Evolutionary conservation across 2,888 invertebrate genomes (phyloP).

Genomic region (Caenorhabditis becei): DNA sequence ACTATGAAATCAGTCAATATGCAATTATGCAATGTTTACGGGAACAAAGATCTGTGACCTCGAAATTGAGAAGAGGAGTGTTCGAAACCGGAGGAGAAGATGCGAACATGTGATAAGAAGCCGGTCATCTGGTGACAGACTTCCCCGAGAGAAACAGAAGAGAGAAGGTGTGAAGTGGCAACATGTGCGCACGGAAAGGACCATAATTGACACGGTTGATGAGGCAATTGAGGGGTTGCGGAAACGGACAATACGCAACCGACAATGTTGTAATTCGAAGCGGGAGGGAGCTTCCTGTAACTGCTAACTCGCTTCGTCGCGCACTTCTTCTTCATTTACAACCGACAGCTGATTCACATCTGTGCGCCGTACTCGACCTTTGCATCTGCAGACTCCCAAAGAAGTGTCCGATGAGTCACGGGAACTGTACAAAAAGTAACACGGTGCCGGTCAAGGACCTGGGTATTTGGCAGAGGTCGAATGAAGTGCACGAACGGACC

Average conservation of each 20-base stretch:
- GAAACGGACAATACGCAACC: constrained; percentile 27
- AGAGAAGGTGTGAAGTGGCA: constrained; percentile 55
- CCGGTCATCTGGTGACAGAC: constrained; percentile 51
- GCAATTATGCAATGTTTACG: constrained; percentile 58
- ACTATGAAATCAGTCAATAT: constrained; percentile 28
- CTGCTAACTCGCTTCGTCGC: no score
- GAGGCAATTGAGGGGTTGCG: constrained; percentile 32
- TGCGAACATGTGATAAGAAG: constrained; percentile 50
- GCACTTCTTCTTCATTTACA: no score
- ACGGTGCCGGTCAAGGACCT: constrained; percentile 1
- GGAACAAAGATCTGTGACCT: constrained; percentile 31
- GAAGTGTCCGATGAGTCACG: constrained; percentile 25
- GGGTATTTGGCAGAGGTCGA: neutral
- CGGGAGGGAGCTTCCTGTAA: no score
- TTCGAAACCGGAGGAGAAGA: constrained; percentile 47
- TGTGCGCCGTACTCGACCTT: neutral
- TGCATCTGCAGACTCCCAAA: neutral
- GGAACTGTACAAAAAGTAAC: constrained; percentile 25
- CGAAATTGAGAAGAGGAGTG: constrained; percentile 36
- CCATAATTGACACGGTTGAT: constrained; percentile 54
- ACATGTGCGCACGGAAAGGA: constrained; percentile 37
- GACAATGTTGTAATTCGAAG: neutral
- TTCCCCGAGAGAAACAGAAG: constrained; percentile 20
- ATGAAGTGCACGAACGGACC: neutral
- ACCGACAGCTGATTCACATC: neutral